Conservation (phyloP, 1,140 invertebrate species). For the Dinoponera quadriceps region DNA sequence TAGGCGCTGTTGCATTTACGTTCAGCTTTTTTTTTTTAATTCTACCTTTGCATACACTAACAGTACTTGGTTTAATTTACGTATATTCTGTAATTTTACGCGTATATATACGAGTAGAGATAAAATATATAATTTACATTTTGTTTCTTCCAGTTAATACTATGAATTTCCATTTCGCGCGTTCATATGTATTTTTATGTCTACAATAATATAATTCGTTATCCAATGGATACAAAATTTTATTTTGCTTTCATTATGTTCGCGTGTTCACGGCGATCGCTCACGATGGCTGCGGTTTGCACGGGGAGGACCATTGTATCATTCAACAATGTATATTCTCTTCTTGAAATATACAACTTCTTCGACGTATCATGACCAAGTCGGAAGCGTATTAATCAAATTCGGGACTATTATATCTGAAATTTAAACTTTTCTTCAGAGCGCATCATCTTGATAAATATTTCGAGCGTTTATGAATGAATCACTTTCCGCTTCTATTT, state of each 20-base stretch:
- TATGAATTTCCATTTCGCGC: slow-evolving; percentile 68
- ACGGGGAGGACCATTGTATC: slow-evolving; percentile 16
- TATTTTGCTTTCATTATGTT: slow-evolving; percentile 75
- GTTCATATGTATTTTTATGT: slow-evolving; percentile 67
- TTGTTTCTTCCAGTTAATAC: slow-evolving; percentile 68
- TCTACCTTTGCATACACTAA: slow-evolving; percentile 77
- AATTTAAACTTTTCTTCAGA: slow-evolving; percentile 7
- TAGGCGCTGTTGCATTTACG: slow-evolving; percentile 60
- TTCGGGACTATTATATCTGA: slow-evolving; percentile 8
- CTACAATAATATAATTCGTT: slow-evolving; percentile 76
- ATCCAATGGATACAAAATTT: slow-evolving; percentile 80
- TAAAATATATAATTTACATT: slow-evolving; percentile 85
- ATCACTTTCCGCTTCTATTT: neutral
- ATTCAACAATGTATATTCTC: slow-evolving; percentile 34
- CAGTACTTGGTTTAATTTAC: slow-evolving; percentile 75
- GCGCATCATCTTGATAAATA: slow-evolving; percentile 2
- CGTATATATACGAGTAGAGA: slow-evolving; percentile 82
- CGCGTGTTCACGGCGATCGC: slow-evolving; percentile 74
- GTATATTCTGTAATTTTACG: slow-evolving; percentile 75
- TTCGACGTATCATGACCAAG: slow-evolving; percentile 33
- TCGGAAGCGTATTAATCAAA: neutral
- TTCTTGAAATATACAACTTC: slow-evolving; percentile 57
- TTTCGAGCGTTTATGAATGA: slow-evolving; percentile 14
- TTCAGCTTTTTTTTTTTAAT: slow-evolving; percentile 44
- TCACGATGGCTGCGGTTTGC: slow-evolving; percentile 61